Conservation (phyloP, 2,797 vertebrate species). For the Podarcis lilfordi region DNA sequence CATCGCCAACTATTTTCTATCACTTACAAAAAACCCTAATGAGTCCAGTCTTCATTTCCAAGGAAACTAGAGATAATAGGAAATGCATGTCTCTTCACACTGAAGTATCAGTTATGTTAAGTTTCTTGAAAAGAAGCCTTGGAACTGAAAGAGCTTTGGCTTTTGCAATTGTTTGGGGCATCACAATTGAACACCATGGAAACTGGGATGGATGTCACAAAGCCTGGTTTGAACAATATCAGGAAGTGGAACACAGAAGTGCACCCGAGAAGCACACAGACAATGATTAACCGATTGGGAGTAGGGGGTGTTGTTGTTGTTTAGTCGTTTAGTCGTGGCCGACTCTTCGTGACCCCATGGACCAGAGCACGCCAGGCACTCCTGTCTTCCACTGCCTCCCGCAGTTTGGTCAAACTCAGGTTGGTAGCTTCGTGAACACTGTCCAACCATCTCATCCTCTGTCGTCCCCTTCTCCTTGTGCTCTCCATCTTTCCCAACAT, state of each 20-base stretch:
- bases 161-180: constrained; percentile 4
- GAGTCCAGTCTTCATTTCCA: neutral
- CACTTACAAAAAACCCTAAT: neutral
- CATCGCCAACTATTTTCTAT: neutral
- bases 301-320: too few relatives aligned
- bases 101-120: neutral
- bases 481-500: too few relatives aligned
- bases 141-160: neutral
- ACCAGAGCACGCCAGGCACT: too few relatives aligned
- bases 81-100: neutral
- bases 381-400: too few relatives aligned
- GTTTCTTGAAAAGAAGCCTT: constrained; percentile 22
- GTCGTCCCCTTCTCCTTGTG: too few relatives aligned
- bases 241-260: neutral
- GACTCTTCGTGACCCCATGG: too few relatives aligned
- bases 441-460: too few relatives aligned
- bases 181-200: constrained; percentile 23
- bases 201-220: constrained; percentile 2
- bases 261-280: neutral
- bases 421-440: too few relatives aligned
- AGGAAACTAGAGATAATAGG: constrained; percentile 19
- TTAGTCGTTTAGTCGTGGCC: too few relatives aligned
- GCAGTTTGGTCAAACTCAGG: too few relatives aligned
- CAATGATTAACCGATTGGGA: neutral
- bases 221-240: constrained; percentile 14